Evolutionary conservation across 2,797 vertebrate genomes (phyloP).

Genomic region (Harpagifer antarcticus): DNA sequence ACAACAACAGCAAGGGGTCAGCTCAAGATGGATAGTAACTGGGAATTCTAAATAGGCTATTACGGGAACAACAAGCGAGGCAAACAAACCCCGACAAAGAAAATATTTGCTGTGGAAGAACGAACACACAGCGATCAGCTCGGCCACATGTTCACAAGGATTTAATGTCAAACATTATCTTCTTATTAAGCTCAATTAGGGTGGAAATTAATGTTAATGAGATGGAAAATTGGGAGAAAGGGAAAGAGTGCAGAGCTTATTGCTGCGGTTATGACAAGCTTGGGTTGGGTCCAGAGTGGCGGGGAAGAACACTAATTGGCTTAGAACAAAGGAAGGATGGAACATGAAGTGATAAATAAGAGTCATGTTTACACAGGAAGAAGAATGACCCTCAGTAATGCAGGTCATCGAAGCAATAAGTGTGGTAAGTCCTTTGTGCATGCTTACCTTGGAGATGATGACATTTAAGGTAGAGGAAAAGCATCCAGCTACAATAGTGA

Average conservation of each 20-base stretch:
- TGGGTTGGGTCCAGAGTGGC: conserved; percentile 54
- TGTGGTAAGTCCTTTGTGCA: conserved; percentile 19
- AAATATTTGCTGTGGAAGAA: conserved; percentile 63
- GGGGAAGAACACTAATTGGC: conserved; percentile 73
- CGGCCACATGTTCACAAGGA: conserved; percentile 79
- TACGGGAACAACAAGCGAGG: conserved; percentile 37
- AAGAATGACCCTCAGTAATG: conserved; percentile 57
- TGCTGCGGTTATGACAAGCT: conserved; percentile 50
- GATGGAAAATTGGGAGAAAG: conserved; percentile 85
- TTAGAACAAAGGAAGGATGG: conserved; percentile 52
- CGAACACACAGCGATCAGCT: conserved; percentile 67
- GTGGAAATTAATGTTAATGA: conserved; percentile 90
- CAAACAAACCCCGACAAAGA: conserved; percentile 48
- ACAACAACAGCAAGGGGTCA: conserved; percentile 46
- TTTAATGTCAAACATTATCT: conserved; percentile 87
- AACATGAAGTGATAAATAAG: conserved; percentile 71
- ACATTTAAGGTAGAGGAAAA: conserved; percentile 30
- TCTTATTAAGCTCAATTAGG: conserved; percentile 89
- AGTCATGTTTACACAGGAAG: conserved; percentile 75
- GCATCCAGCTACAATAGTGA: not conserved
- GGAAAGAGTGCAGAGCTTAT: conserved; percentile 41
- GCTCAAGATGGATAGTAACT: conserved; percentile 38
- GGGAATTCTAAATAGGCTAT: conserved; percentile 52
- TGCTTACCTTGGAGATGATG: conserved; percentile 28
- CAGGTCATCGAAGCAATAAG: conserved; percentile 57